Base-by-base conservation (phyloP, 2,113 vertebrate species). In the Calidris pygmaea region DNA sequence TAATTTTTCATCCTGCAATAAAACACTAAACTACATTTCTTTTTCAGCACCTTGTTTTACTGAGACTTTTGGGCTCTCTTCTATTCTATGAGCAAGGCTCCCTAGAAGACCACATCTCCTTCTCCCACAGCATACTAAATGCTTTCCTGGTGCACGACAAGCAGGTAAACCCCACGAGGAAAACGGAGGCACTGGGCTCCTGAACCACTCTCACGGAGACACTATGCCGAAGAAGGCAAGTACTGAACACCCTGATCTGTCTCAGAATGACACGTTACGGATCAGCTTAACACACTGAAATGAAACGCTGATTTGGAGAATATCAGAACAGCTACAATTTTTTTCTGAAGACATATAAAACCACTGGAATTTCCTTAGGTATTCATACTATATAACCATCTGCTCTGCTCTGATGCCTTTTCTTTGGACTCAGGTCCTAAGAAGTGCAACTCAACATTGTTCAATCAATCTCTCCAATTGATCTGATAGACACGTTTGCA, bases 401-500 rank as follows among this genome's bases (percentile, higher is more conserved):
- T 39, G 24, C 24, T 74, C 50, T 81, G 43, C 50, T 79, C 34
- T 67, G 13, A 41, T 10, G 27, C 29, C 14, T 86, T 77, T 86
- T 62, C 81, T 82, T 87, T 71, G 58, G 68, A 80, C 30, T 55
- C 22, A 4, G 21, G n/a, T 86, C 43, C 52, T 58, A 48, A 43
- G 80, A 75, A 90, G 47, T 27, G 29, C 22, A 62, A 50, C 10
- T 77, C 39, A 34, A 52, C 2, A 1, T 29, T 68, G 41, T 47
- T 84, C 7, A 11, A 14, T 52, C 26, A 8, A 1, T 66, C 26
- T 80, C 45, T 15, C 18, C 13, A 52, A 2, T 48, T 84, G 39
- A 45, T 83, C 43, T 70, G 59, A 47, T 35, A 80, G n/a, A 47
- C 29, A 66, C 0, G 0, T 47, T 93, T 39, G 43, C 1, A 1